A percentile compares a stretch with the other conserved stretches of the same genome.
phyloP scores from a whole-genome alignment of 2,888 invertebrate genomes.

The Ichneumoninae sp. region DNA sequence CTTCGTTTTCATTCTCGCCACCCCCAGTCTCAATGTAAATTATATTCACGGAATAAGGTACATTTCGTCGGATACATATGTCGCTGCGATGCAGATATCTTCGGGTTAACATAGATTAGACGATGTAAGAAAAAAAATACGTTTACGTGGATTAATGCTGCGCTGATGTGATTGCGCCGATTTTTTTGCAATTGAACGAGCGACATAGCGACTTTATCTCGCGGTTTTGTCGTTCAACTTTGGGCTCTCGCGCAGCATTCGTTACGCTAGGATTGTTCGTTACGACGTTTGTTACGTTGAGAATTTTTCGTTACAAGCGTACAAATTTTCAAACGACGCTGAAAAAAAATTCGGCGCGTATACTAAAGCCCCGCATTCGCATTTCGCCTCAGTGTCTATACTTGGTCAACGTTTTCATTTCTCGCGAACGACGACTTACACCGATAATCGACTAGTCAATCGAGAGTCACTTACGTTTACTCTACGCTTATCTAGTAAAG shows the following conservation, averaged over 20 bases:
- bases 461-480: constrained; percentile 55
- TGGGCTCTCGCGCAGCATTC: constrained; percentile 4
- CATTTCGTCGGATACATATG: constrained; percentile 30
- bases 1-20: neutral
- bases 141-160: constrained; percentile 17
- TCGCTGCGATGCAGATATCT: constrained; percentile 31
- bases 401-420: constrained; percentile 27
- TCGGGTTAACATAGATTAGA: constrained; percentile 26
- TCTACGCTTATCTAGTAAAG: constrained; percentile 35
- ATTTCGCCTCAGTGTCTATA: constrained; percentile 34
- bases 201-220: neutral
- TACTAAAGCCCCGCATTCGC: neutral
- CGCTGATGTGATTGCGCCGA: constrained; percentile 12
- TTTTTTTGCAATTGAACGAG: constrained; percentile 19
- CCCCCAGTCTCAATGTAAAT: constrained; percentile 36
- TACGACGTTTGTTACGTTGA: neutral
- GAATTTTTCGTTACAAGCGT: constrained; percentile 26
- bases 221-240: neutral
- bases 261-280: constrained; percentile 22
- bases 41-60: constrained; percentile 1
- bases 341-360: neutral
- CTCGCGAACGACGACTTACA: constrained; percentile 41
- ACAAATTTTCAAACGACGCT: neutral
- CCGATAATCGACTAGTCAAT: constrained; percentile 64
- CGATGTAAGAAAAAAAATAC: constrained; percentile 16